Conservation (phyloP, 1,140 invertebrate species). For the Listronotus oregonensis region DNA sequence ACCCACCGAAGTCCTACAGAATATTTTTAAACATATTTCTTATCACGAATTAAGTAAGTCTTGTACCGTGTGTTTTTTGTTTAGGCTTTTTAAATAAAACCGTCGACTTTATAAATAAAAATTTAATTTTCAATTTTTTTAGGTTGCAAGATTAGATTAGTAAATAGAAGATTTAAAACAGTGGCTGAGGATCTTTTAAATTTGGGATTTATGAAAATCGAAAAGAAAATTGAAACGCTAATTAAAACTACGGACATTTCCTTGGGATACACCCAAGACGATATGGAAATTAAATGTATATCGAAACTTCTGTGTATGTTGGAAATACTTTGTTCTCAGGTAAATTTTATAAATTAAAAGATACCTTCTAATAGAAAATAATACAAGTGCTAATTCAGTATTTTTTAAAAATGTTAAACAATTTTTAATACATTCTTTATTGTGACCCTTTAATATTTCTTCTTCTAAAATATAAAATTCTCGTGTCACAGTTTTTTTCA, state of each 20-base stretch:
- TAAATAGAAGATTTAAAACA: constrained; percentile 45
- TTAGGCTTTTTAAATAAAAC: background rate
- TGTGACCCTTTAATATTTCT: no score
- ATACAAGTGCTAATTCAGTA: background rate
- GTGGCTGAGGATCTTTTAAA: constrained; percentile 46
- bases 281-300: constrained; percentile 46
- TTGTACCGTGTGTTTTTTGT: background rate
- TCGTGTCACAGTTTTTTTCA: no score
- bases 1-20: constrained; percentile 43
- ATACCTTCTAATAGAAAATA: background rate
- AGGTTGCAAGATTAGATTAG: constrained; percentile 43
- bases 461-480: no score
- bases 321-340: constrained; percentile 47
- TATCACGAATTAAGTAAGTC: constrained; percentile 44
- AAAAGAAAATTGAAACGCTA: constrained; percentile 37
- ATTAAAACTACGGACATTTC: constrained; percentile 35
- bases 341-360: no score
- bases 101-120: no score
- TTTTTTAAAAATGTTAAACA: no score
- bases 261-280: constrained; percentile 42
- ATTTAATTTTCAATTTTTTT: no score
- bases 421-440: no score
- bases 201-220: constrained; percentile 39
- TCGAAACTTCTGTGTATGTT: constrained; percentile 43
- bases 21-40: constrained; percentile 43